A percentile compares a stretch with the other conserved stretches of the same genome.
Evolutionary conservation across 2,888 invertebrate genomes (phyloP).

Genomic region (Smittia aterrima): DNA sequence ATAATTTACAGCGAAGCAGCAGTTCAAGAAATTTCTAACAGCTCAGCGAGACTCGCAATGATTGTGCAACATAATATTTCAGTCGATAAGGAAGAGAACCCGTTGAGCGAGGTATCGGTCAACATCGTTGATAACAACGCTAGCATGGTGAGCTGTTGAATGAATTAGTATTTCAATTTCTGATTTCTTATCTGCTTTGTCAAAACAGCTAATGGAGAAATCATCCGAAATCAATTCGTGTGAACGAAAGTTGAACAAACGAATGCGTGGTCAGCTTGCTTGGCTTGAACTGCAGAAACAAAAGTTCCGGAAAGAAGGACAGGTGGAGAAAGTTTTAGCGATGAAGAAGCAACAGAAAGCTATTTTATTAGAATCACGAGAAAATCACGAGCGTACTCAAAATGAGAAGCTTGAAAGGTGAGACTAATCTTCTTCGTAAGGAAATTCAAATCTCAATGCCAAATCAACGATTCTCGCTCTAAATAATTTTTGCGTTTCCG

Average conservation of each 20-base stretch:
- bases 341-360: slow-evolving; percentile 69
- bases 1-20: not conserved
- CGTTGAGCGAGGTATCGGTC: slow-evolving; percentile 21
- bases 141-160: not conserved
- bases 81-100: not conserved
- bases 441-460: too few relatives aligned
- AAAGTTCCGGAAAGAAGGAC: slow-evolving; percentile 58
- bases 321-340: slow-evolving; percentile 58
- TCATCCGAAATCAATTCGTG: slow-evolving; percentile 62
- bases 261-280: slow-evolving; percentile 63
- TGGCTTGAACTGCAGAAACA: slow-evolving; percentile 67
- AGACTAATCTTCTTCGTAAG: not conserved
- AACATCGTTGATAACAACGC: not conserved
- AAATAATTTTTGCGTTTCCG: not conserved
- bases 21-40: not conserved
- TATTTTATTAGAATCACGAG: slow-evolving; percentile 64
- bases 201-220: not conserved
- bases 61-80: too few relatives aligned
- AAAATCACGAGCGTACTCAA: slow-evolving; percentile 62
- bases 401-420: slow-evolving; percentile 24
- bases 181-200: not conserved
- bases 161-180: not conserved
- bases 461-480: too few relatives aligned
- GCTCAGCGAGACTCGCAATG: not conserved
- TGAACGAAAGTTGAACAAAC: slow-evolving; percentile 65